Conservation (phyloP, 1,140 invertebrate species). For the Drosophila repleta region DNA sequence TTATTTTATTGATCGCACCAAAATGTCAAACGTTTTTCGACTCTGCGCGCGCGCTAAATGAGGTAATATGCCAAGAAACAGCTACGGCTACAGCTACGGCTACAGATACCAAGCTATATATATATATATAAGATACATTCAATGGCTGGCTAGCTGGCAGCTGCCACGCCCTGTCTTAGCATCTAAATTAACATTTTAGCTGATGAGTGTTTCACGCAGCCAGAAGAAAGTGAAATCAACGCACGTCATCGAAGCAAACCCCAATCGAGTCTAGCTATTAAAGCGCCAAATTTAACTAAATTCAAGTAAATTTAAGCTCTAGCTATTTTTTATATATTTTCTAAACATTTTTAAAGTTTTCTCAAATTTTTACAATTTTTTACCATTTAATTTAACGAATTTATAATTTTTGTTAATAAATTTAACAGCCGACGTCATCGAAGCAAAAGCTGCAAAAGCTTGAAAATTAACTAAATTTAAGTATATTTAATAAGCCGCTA, state of each 20-base stretch:
- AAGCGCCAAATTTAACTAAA: neutral
- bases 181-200: constrained; percentile 60
- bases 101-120: constrained; percentile 15
- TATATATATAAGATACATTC: constrained; percentile 3
- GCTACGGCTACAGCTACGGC: constrained; percentile 8
- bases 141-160: neutral
- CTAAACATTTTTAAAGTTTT: neutral
- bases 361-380: neutral
- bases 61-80: constrained; percentile 65
- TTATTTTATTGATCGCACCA: constrained; percentile 76
- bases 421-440: too few species aligned
- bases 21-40: constrained; percentile 81
- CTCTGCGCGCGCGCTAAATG: constrained; percentile 57
- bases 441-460: neutral
- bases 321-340: neutral
- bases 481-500: neutral
- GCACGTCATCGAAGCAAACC: constrained; percentile 24
- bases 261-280: neutral
- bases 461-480: neutral
- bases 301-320: neutral
- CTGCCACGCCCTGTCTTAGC: constrained; percentile 52
- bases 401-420: too few species aligned
- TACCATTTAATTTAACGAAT: neutral
- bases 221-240: constrained; percentile 73
- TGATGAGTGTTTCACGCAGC: constrained; percentile 60